These are phyloP conservation scores for Erynnis tages DNA, from an alignment of 2,888 invertebrate species.

Conservation along the genomic window DNA sequence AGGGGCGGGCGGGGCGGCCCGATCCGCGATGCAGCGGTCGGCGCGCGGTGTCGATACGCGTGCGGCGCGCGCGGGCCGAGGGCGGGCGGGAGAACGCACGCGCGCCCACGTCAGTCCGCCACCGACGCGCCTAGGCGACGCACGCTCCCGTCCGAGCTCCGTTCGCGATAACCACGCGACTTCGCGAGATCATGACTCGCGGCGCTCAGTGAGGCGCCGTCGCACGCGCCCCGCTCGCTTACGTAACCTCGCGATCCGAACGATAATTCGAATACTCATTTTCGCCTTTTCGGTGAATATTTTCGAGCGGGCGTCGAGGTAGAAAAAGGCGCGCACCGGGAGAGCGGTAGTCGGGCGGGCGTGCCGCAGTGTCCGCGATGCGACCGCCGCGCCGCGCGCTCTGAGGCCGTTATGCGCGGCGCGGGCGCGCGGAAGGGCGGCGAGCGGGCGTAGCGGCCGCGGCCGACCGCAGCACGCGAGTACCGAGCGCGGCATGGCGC, in stretches of 20 bases:
- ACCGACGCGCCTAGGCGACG: slow-evolving; percentile 36
- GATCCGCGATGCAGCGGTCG: slow-evolving; percentile 66
- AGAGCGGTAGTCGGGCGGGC: slow-evolving; percentile 46
- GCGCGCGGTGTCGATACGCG: slow-evolving; percentile 72
- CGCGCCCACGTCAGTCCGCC: slow-evolving; percentile 36
- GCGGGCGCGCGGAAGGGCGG: slow-evolving; percentile 38
- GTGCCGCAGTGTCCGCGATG: slow-evolving; percentile 60
- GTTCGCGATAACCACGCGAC: slow-evolving; percentile 64
- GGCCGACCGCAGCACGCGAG: slow-evolving; percentile 52
- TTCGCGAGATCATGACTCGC: slow-evolving; percentile 64
- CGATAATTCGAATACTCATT: slow-evolving; percentile 50
- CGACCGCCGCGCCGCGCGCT: slow-evolving; percentile 46
- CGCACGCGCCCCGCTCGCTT: slow-evolving; percentile 59
- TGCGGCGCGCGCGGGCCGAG: slow-evolving; percentile 43
- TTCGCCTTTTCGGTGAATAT: slow-evolving; percentile 32
- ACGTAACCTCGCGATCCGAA: slow-evolving; percentile 53
- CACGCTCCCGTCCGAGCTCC: slow-evolving; percentile 54
- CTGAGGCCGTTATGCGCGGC: slow-evolving; percentile 50
- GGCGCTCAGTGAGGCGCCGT: slow-evolving; percentile 67
- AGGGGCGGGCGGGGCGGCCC: slow-evolving; percentile 41
- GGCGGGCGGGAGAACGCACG: slow-evolving; percentile 41
- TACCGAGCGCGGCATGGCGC: slow-evolving; percentile 47
- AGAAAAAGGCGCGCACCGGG: slow-evolving; percentile 41
- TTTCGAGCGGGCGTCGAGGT: background rate
- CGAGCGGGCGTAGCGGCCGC: slow-evolving; percentile 47